Percentiles rank a stretch among this genome's conserved stretches.
phyloP scores from a whole-genome alignment of 2,888 invertebrate genomes.

The Pheosia tremula region DNA sequence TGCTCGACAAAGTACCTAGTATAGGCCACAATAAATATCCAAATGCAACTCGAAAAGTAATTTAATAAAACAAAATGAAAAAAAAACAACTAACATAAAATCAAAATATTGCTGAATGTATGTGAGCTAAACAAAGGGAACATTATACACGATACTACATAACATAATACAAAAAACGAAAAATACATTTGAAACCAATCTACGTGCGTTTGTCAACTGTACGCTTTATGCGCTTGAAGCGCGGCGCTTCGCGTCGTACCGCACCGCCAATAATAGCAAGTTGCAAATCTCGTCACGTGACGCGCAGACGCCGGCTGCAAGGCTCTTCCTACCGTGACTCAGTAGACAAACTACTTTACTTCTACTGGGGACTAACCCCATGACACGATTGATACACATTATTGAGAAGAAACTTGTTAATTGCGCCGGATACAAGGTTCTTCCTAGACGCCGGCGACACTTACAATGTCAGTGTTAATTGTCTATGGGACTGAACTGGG shows the following conservation, averaged over 20 bases:
- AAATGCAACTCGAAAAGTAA: too few relatives aligned
- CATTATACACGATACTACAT: too few relatives aligned
- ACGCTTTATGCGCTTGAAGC: constrained; percentile 14
- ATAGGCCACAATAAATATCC: too few relatives aligned
- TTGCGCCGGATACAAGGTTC: background rate
- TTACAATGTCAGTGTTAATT: background rate
- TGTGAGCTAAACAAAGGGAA: too few relatives aligned
- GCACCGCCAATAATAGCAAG: constrained; percentile 42
- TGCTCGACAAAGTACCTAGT: background rate
- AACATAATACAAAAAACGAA: background rate
- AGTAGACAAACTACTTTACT: constrained; percentile 19
- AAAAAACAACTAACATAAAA: too few relatives aligned
- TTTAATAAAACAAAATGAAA: too few relatives aligned
- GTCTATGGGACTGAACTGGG: background rate
- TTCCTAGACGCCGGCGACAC: background rate
- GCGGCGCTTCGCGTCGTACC: constrained; percentile 13
- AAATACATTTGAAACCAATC: background rate
- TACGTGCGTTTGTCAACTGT: constrained; percentile 21
- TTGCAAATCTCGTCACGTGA: constrained; percentile 31
- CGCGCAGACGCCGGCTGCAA: constrained; percentile 44
- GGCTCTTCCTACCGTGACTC: constrained; percentile 49
- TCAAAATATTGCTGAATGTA: too few relatives aligned
- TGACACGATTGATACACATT: background rate
- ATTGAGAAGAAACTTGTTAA: constrained; percentile 1
- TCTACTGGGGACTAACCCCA: constrained; percentile 27